A percentile compares a stretch with the other conserved stretches of the same genome.
phyloP scores from a whole-genome alignment of 2,113 vertebrate genomes.

The Choloepus hoffmanni region DNA sequence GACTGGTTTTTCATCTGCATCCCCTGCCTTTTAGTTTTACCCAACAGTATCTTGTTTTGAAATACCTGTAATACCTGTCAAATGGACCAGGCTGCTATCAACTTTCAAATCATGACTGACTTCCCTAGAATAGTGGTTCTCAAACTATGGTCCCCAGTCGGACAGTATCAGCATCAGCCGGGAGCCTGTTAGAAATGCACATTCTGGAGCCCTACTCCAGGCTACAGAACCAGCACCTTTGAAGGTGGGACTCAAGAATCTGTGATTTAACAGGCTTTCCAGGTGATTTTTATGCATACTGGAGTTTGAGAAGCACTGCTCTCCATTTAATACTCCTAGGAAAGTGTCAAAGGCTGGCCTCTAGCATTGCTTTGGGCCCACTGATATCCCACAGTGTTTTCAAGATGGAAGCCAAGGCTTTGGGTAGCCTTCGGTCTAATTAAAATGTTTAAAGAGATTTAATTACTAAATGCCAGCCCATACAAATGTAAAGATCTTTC shows the following conservation, averaged over 20 bases:
- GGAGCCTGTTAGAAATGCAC: not conserved
- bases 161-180: not conserved
- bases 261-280: not conserved
- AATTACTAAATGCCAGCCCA: slow-evolving; percentile 84
- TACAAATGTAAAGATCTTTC: slow-evolving; percentile 84
- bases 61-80: not conserved
- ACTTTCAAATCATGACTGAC: slow-evolving; percentile 34
- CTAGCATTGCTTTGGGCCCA: not conserved
- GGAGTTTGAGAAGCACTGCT: not conserved
- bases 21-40: not conserved
- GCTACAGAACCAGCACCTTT: not conserved
- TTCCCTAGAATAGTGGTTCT: not conserved
- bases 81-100: not conserved
- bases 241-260: not conserved
- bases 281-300: too few relatives aligned
- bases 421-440: slow-evolving; percentile 82
- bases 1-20: not conserved
- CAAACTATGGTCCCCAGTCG: not conserved
- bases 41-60: not conserved
- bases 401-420: slow-evolving; percentile 74
- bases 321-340: not conserved
- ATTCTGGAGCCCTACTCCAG: not conserved
- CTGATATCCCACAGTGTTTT: slow-evolving; percentile 61
- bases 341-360: slow-evolving; percentile 6
- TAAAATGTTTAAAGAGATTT: slow-evolving; percentile 86